phyloP scores from a whole-genome alignment of 2,797 vertebrate species.

The Rhinatrema bivittatum region DNA sequence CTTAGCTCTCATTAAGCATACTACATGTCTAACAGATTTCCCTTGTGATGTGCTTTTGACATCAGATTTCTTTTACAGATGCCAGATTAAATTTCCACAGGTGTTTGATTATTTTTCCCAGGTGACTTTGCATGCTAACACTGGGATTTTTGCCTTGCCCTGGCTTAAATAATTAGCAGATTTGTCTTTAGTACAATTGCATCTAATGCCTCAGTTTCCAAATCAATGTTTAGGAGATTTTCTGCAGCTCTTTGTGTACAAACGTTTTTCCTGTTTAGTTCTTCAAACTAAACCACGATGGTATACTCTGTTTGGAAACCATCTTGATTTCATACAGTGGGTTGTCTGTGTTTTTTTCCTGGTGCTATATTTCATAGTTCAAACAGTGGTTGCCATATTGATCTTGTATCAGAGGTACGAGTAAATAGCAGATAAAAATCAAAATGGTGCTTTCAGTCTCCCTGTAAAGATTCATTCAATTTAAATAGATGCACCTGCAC shows the following conservation, averaged over 20 bases:
- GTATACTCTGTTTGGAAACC: not conserved
- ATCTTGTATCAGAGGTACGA: not conserved
- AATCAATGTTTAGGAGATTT: slow-evolving; percentile 23
- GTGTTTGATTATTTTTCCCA: slow-evolving; percentile 40
- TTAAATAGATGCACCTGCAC: no score
- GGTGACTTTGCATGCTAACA: slow-evolving; percentile 22
- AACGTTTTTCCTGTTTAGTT: slow-evolving; percentile 1
- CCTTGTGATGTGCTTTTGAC: slow-evolving; percentile 30
- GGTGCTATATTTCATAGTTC: not conserved
- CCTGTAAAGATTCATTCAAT: no score
- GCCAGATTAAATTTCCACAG: slow-evolving; percentile 36
- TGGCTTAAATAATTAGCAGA: slow-evolving; percentile 37
- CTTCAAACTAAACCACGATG: not conserved
- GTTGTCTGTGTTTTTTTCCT: not conserved
- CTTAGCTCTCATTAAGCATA: slow-evolving; percentile 20
- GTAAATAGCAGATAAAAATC: no score
- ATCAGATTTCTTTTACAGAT: slow-evolving; percentile 36
- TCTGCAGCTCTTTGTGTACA: slow-evolving; percentile 9
- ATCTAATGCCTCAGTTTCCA: slow-evolving; percentile 25
- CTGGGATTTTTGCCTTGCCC: slow-evolving; percentile 26
- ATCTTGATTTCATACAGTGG: not conserved
- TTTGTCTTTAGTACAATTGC: slow-evolving; percentile 17
- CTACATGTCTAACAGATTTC: slow-evolving; percentile 22
- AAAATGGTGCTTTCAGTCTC: no score
- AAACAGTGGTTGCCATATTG: not conserved